These are phyloP conservation scores for Taeniopygia guttata DNA, from an alignment of 2,797 vertebrate genomes.

Conservation along the genomic window DNA sequence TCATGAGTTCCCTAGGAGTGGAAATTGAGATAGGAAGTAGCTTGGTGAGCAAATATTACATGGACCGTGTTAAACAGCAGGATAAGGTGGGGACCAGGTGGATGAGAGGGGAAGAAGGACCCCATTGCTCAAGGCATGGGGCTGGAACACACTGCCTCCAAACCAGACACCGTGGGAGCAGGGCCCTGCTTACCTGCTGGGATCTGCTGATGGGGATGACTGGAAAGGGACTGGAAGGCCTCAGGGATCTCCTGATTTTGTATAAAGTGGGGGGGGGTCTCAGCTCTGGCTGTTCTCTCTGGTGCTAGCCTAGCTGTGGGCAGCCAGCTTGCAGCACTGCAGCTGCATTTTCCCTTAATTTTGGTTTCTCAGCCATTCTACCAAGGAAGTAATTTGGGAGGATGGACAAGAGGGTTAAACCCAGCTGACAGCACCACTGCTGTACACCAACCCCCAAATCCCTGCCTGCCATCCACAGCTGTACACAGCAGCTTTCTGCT, in stretches of 20 bases:
- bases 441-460: too few relatives aligned
- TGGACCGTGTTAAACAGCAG: not conserved
- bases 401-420: not conserved
- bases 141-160: not conserved
- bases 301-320: rapidly evolving
- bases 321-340: not conserved
- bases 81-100: not conserved
- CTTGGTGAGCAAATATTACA: not conserved
- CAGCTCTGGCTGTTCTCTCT: not conserved
- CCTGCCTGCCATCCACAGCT: not conserved
- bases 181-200: not conserved
- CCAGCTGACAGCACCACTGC: not conserved
- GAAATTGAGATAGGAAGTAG: not conserved
- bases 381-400: not conserved
- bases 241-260: not conserved
- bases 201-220: too few relatives aligned
- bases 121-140: not conserved
- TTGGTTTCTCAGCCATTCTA: not conserved
- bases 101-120: not conserved
- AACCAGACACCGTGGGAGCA: not conserved
- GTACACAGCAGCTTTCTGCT: not conserved
- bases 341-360: not conserved
- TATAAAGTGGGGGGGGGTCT: rapidly evolving
- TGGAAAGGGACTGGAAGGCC: not conserved
- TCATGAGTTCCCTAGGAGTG: not conserved